Evolutionary conservation across 1,140 invertebrate genomes (phyloP), one percentile per base, ranked within the genome.

Genomic region (Pararge aegeria): DNA sequence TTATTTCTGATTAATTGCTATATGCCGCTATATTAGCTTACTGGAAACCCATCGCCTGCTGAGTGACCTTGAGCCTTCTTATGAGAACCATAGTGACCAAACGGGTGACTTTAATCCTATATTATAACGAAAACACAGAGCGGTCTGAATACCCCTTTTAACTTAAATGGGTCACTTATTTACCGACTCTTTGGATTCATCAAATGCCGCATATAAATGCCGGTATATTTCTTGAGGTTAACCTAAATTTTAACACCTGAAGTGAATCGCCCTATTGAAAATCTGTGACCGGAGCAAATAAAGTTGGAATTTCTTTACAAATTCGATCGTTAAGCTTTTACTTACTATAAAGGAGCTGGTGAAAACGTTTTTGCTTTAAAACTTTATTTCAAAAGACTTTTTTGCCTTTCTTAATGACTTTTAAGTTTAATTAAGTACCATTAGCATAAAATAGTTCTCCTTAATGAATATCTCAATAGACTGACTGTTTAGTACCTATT

Each of bases 181-280:
- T 15, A 16, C 19, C 16, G 29, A 30, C 5, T 7, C 9, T 34
- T 12, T 34, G 10, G 1, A 1, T 42, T 5, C 38, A 18, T 16
- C 18, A 16, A 42, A 42, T 42, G 13, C 38, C 13, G 34, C 10
- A 16, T 7, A 18, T 18, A 10, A 42, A 42, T 18, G 38, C 2
- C 16, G 16, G 16, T 5, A 15, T 6, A 52, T 29, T 58, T 51
- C 56, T 51, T 40, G 10, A 55, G 21, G 34, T 40, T 52, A 58
- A 58, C 56, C 56, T 52, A 20, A 52, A 51, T 58, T 58, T 44
- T 7, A 42, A 42, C n/a, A 12, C 6, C 37, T 50, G 24, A 51
- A 58, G 56, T 58, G 40, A 9, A 51, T 52, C 48, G 40, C 37
- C 24, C 56, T 38, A 42, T 57, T 51, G 37, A 58, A 58, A 51